These are phyloP conservation scores for Argentina silus DNA, from an alignment of 2,797 vertebrate genomes.

Conservation along the genomic window DNA sequence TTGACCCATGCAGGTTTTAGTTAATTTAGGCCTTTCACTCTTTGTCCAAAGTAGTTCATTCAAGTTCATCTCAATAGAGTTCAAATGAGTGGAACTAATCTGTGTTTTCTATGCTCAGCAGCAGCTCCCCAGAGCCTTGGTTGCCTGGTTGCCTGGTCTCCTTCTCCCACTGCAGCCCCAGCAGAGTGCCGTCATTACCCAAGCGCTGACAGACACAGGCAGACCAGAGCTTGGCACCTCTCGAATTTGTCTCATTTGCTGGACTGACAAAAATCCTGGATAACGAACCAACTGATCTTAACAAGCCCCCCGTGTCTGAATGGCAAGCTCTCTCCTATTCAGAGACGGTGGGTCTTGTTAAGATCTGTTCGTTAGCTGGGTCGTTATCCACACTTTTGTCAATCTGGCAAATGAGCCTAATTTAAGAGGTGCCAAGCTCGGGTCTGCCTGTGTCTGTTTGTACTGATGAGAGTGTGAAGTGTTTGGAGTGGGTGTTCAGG, in stretches of 20 bases:
- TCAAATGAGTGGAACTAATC: conserved; percentile 56
- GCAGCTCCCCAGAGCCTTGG: conserved; percentile 50
- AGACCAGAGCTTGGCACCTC: conserved; percentile 3
- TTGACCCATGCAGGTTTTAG: no score
- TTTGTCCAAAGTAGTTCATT: conserved; percentile 53
- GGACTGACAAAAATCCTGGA: background rate
- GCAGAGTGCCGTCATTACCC: conserved; percentile 19
- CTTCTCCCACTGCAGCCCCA: conserved; percentile 36
- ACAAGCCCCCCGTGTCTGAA: conserved; percentile 40
- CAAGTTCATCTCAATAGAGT: conserved; percentile 52
- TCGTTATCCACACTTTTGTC: no score
- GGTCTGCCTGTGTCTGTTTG: no score
- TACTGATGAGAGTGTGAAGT: conserved; percentile 36
- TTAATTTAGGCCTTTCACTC: conserved; percentile 12
- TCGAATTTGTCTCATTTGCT: conserved; percentile 29
- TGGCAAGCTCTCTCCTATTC: background rate
- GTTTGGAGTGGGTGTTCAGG: conserved; percentile 38
- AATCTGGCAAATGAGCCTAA: no score
- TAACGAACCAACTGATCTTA: conserved; percentile 29
- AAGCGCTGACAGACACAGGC: conserved; percentile 18
- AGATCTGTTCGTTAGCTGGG: no score
- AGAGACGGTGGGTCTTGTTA: no score
- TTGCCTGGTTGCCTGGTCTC: conserved; percentile 49
- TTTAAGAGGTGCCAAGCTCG: no score
- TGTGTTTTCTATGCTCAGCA: conserved; percentile 59